Evolutionary conservation across 2,797 vertebrate species (phyloP), one percentile per base, ranked within the genome.

Genomic region (Coregonus ussuriensis): DNA sequence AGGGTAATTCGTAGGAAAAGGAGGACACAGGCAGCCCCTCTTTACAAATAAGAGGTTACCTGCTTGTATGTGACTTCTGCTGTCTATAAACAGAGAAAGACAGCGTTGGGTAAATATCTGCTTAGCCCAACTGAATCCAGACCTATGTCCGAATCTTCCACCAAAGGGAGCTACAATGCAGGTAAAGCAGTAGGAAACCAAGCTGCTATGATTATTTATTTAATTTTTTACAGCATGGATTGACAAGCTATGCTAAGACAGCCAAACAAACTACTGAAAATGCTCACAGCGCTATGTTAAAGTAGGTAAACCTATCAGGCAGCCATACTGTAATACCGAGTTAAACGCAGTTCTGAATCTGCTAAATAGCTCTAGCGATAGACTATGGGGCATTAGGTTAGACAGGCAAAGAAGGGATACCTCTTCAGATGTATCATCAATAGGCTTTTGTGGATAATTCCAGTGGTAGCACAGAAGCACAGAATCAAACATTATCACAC

Each of bases 21-120:
- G 5, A 70, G 6, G 31, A 62, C 65, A 31, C 31, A 35, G 29
- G 15, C 31, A 67, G 31, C 31, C 15, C 15, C 65, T 67, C 29
- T 67, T 67, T 35, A 6, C 0, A 66, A 31, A 35, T 31, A 67
- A 67, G 29, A 11, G 1, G 3, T 47, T 91, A 94, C 94, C 92
- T 93, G 92, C 47, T 84, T 88, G 66, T 93, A 91, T 81, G 76
- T 86, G 74, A 87, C 81, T 18, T 93, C 93, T 88, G 91, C 82
- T 72, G 86, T 90, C 92, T 94, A 82, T 63, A 82, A 77, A 81
- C 15, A 90, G 71, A 90, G 62, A 86, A 83, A 15, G 56, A 85
- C 62, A 85, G 2, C 4, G 74, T 56, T 75, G 81, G 4, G 21
- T 29, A 3, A 76, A 7, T 4, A 35, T 62, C 59, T 25, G 54